Conservation (phyloP, 2,888 invertebrate genomes). For the Polydrusus cervinus region DNA sequence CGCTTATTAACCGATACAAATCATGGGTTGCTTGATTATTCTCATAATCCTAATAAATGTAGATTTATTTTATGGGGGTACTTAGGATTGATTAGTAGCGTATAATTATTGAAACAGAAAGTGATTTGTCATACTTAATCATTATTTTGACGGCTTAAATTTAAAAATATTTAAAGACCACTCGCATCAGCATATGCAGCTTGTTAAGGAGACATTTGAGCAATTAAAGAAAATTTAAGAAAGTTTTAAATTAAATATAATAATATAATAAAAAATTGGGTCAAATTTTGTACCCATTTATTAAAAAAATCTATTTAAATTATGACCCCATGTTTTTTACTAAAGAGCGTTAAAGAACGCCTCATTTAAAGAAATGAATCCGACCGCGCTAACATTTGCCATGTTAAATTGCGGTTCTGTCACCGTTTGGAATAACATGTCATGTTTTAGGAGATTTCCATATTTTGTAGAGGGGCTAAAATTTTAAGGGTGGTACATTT, state of each 20-base stretch:
- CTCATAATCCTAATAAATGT: slow-evolving; percentile 34
- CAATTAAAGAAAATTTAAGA: slow-evolving; percentile 3
- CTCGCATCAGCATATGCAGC: slow-evolving; percentile 20
- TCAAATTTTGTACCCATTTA: too few species aligned
- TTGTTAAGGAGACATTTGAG: slow-evolving; percentile 11
- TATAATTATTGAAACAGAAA: slow-evolving; percentile 28
- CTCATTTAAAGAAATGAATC: too few species aligned
- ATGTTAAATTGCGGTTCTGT: too few species aligned
- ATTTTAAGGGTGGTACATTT: too few species aligned
- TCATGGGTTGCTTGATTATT: slow-evolving; percentile 24
- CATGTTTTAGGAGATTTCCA: too few species aligned
- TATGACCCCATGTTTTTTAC: too few species aligned
- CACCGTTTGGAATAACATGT: too few species aligned
- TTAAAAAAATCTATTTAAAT: too few species aligned
- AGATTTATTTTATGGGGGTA: slow-evolving; percentile 36
- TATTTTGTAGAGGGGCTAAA: too few species aligned
- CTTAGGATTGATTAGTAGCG: slow-evolving; percentile 24
- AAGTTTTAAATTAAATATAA: not conserved
- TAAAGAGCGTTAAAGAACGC: too few species aligned
- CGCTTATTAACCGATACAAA: slow-evolving; percentile 11
- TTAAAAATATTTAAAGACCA: slow-evolving; percentile 18
- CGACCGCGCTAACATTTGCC: too few species aligned
- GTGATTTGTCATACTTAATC: slow-evolving; percentile 37
- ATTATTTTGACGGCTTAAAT: slow-evolving; percentile 33
- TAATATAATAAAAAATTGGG: too few species aligned